phyloP scores from a whole-genome alignment of 2,888 invertebrate genomes.

The Oscheius onirici region DNA sequence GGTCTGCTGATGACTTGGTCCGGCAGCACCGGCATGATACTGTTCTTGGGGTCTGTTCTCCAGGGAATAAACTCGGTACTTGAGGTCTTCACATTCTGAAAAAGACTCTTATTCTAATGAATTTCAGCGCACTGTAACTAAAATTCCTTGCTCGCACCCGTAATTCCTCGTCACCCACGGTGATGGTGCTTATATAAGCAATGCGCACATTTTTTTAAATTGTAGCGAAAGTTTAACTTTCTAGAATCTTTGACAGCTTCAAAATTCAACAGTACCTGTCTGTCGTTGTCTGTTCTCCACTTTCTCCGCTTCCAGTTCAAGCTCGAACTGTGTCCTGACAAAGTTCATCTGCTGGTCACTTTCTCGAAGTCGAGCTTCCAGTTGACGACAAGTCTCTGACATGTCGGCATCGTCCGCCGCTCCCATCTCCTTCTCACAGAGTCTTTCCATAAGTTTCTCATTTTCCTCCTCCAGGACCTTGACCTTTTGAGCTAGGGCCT shows the following conservation, averaged over 20 bases:
- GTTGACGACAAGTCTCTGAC: slow-evolving; percentile 21
- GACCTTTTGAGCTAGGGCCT: slow-evolving; percentile 65
- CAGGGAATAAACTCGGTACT: not conserved
- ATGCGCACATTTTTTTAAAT: no score
- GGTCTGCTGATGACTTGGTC: not conserved
- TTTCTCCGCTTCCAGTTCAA: slow-evolving; percentile 8
- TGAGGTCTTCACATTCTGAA: slow-evolving; percentile 17
- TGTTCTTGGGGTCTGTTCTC: not conserved
- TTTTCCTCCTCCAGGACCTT: slow-evolving; percentile 64
- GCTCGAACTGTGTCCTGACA: slow-evolving; percentile 20
- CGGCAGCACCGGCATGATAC: not conserved
- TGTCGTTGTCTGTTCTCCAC: slow-evolving; percentile 5
- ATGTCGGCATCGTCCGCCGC: slow-evolving; percentile 29
- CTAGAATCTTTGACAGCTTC: no score
- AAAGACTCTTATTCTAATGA: not conserved
- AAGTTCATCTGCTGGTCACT: slow-evolving; percentile 17
- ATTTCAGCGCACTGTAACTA: no score
- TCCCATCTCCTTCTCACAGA: slow-evolving; percentile 54
- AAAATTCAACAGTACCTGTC: no score
- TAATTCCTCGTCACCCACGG: no score
- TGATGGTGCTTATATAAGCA: no score
- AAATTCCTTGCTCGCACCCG: no score
- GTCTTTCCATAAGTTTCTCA: slow-evolving; percentile 56
- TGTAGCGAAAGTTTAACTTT: no score
- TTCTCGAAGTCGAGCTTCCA: slow-evolving; percentile 22